Evolutionary conservation across 2,797 vertebrate species (phyloP).

Genomic region (Octomys mimax): DNA sequence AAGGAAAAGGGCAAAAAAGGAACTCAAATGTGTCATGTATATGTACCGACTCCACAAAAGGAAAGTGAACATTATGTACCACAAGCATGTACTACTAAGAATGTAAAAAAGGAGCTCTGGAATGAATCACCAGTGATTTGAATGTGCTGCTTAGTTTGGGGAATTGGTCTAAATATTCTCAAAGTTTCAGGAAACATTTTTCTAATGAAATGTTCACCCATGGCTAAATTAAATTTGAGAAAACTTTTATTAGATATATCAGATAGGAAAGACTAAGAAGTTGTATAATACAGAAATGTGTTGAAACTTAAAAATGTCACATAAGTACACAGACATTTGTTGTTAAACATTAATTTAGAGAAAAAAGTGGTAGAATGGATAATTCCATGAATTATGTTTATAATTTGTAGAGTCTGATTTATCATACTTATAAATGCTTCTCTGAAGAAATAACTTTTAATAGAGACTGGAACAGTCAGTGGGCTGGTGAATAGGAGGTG

Average conservation of each 20-base stretch:
- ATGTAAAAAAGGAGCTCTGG: neutral
- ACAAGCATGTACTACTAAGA: neutral
- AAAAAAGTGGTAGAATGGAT: neutral
- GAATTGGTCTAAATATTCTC: constrained; percentile 51
- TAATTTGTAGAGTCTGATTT: neutral
- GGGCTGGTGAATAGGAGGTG: neutral
- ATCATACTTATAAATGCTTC: constrained; percentile 1
- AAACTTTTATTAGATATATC: constrained; percentile 3
- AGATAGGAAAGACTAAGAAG: constrained; percentile 44
- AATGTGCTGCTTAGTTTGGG: neutral
- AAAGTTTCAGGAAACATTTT: constrained; percentile 28
- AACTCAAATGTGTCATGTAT: neutral
- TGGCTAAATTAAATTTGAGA: neutral
- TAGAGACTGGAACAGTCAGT: neutral
- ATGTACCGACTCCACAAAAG: neutral
- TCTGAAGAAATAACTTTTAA: constrained; percentile 47
- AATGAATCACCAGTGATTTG: neutral
- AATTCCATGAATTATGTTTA: neutral
- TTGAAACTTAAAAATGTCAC: constrained; percentile 53
- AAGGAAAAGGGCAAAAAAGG: neutral
- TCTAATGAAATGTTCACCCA: neutral
- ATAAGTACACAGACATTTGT: constrained; percentile 44
- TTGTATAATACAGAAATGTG: constrained; percentile 32
- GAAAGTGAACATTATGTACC: neutral
- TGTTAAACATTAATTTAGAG: constrained; percentile 45